phyloP scores from a whole-genome alignment of 2,888 invertebrate genomes.

The Chymomyza caudatula region DNA sequence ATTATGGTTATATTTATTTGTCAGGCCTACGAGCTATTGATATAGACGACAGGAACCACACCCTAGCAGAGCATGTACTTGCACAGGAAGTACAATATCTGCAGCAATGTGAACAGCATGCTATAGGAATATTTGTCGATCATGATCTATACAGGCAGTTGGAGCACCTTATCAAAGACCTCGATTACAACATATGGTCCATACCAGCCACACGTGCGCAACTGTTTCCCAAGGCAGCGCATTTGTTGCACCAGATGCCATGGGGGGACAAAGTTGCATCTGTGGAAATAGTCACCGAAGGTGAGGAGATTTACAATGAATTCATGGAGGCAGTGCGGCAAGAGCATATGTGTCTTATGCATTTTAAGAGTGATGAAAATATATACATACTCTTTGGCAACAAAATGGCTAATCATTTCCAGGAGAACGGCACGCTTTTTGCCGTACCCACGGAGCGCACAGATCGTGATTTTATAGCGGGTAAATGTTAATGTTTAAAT shows the following conservation, averaged over 20 bases:
- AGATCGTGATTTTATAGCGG: constrained; percentile 67
- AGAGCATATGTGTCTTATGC: constrained; percentile 77
- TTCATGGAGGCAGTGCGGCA: constrained; percentile 75
- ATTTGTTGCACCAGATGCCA: constrained; percentile 77
- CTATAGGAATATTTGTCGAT: constrained; percentile 76
- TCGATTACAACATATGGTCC: constrained; percentile 77
- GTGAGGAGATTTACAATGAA: constrained; percentile 73
- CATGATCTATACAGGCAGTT: constrained; percentile 70
- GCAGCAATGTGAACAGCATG: constrained; percentile 75
- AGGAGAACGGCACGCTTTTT: constrained; percentile 76
- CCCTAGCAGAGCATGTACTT: constrained; percentile 70
- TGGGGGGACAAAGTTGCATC: constrained; percentile 77
- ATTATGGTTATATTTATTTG: background rate
- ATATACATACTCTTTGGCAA: constrained; percentile 76
- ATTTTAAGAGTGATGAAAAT: constrained; percentile 75
- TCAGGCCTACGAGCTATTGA: constrained; percentile 74
- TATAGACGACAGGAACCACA: constrained; percentile 56
- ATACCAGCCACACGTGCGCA: constrained; percentile 69
- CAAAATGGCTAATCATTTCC: constrained; percentile 73
- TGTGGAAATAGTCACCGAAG: constrained; percentile 76
- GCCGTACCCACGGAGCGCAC: constrained; percentile 74
- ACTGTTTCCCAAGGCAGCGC: constrained; percentile 75
- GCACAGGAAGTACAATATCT: constrained; percentile 76
- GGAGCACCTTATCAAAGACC: constrained; percentile 69
- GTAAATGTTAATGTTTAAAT: constrained; percentile 41